phyloP scores from a whole-genome alignment of 2,888 invertebrate species.

The Aricia artaxerxes region DNA sequence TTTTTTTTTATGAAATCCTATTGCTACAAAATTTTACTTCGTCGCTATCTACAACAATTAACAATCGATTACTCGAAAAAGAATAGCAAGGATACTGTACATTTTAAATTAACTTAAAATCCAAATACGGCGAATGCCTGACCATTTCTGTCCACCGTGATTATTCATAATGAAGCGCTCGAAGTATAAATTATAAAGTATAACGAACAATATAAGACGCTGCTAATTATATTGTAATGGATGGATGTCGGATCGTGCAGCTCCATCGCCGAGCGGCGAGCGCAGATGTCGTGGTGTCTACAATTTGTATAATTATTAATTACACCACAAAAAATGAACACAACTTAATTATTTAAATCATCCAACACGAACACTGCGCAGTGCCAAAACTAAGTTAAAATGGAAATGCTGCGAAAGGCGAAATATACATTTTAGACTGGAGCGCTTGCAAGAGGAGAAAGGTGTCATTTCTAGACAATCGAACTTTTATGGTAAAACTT shows the following conservation, averaged over 20 bases:
- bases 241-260: conserved; percentile 4
- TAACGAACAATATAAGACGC: conserved; percentile 5
- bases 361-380: neutral
- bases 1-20: no score
- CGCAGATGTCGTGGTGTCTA: neutral
- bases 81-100: neutral
- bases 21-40: neutral
- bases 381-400: neutral
- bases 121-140: neutral
- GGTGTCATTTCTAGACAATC: no score
- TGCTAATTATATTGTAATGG: conserved; percentile 12
- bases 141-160: conserved; percentile 20
- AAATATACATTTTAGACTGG: neutral
- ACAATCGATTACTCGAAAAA: neutral
- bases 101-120: neutral
- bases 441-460: no score
- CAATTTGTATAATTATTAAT: neutral
- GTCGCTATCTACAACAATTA: neutral
- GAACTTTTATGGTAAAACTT: no score
- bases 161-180: neutral
- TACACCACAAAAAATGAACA: neutral
- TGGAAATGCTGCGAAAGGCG: neutral
- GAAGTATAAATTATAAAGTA: conserved; percentile 8
- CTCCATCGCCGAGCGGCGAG: neutral
- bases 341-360: neutral